Percentiles rank a stretch among this genome's conserved stretches.
phyloP scores from a whole-genome alignment of 2,888 invertebrate species.

The Crocallis elinguaria region DNA sequence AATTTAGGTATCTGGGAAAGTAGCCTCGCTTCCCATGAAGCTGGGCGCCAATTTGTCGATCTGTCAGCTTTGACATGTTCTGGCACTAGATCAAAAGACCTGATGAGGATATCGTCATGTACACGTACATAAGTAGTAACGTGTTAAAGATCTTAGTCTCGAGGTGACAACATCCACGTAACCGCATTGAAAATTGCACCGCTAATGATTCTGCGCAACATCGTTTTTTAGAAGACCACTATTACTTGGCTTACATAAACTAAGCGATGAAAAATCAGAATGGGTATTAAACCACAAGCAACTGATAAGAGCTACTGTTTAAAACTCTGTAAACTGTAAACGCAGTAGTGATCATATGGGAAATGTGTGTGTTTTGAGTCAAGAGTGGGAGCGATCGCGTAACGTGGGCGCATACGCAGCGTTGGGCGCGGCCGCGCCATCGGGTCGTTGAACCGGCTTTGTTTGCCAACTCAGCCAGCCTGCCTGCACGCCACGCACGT shows the following conservation, averaged over 20 bases:
- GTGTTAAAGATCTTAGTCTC: too few relatives aligned
- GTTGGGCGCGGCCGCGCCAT: conserved; percentile 72
- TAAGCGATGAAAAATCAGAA: neutral
- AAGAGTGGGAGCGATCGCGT: conserved; percentile 37
- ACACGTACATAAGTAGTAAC: too few relatives aligned
- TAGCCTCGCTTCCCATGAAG: neutral
- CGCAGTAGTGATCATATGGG: conserved; percentile 13
- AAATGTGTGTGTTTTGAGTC: conserved; percentile 18
- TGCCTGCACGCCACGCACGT: conserved; percentile 65
- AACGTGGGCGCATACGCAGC: conserved; percentile 58
- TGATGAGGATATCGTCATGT: too few relatives aligned
- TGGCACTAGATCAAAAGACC: neutral
- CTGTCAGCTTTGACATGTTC: neutral
- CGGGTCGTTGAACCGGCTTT: conserved; percentile 81
- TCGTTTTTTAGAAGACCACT: too few relatives aligned
- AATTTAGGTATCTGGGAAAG: neutral
- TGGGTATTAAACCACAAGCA: neutral
- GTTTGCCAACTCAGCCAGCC: conserved; percentile 84
- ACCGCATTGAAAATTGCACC: too few relatives aligned
- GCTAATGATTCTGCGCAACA: too few relatives aligned
- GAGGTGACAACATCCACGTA: too few relatives aligned
- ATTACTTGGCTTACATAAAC: too few relatives aligned
- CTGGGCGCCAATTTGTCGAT: neutral
- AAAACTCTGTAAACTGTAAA: neutral
- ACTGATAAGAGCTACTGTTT: neutral